phyloP scores from a whole-genome alignment of 2,888 invertebrate species.

The Polydrusus cervinus region DNA sequence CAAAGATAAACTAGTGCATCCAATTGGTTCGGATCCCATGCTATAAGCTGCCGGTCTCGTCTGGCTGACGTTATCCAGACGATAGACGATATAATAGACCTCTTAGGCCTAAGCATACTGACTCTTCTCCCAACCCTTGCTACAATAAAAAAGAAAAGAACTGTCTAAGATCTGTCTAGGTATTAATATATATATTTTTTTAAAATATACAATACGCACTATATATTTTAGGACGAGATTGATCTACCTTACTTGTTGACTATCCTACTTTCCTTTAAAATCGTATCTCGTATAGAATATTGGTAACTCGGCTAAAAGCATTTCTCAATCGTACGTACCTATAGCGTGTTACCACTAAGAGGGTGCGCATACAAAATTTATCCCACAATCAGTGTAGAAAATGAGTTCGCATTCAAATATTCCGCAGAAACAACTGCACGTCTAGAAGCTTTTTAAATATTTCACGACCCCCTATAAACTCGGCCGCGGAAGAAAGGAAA shows the following conservation, averaged over 20 bases:
- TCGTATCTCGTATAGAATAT: conserved; percentile 6
- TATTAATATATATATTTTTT: no score
- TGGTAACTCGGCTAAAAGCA: conserved; percentile 8
- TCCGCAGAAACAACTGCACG: conserved; percentile 63
- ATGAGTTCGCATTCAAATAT: conserved; percentile 69
- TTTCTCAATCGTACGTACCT: conserved; percentile 11
- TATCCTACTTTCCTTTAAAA: background rate
- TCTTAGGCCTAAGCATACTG: no score
- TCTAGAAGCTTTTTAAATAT: conserved; percentile 57
- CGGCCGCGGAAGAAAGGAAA: conserved; percentile 46
- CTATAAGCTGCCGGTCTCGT: no score
- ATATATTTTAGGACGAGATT: no score
- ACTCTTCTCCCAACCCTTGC: no score
- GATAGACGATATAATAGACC: no score
- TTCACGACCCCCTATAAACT: conserved; percentile 51
- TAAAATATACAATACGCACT: no score
- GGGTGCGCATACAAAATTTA: conserved; percentile 58
- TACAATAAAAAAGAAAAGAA: no score
- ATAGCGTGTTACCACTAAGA: conserved; percentile 24
- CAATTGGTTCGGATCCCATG: no score
- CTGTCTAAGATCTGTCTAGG: no score
- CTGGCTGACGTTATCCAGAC: no score
- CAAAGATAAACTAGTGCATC: no score
- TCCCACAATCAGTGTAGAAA: conserved; percentile 63
- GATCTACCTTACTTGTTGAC: background rate